Conservation (phyloP, 2,113 vertebrate species). For the Nycticorax nycticorax region DNA sequence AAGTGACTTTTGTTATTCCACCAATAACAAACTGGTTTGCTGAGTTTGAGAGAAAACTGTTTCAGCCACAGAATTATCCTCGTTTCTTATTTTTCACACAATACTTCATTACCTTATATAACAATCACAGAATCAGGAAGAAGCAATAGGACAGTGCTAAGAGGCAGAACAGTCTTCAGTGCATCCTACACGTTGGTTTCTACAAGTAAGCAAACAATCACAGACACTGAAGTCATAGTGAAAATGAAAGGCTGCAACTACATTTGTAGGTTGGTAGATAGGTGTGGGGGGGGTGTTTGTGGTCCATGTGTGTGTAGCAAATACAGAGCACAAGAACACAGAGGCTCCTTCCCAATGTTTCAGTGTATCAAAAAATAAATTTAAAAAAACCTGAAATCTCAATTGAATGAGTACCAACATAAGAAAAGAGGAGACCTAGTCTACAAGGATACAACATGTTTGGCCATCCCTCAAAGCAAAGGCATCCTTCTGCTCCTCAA, state of each 20-base stretch:
- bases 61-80: not conserved
- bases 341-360: not conserved
- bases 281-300: not conserved
- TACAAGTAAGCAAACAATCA: not conserved
- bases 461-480: not conserved
- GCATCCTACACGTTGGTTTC: not conserved
- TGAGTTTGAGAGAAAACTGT: not conserved
- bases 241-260: not conserved
- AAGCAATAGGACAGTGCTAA: not conserved
- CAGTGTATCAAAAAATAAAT: not conserved
- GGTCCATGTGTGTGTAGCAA: accelerated
- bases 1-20: not conserved
- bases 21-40: not conserved
- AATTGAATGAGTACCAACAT: not conserved
- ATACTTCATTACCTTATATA: not conserved
- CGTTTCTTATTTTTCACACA: not conserved
- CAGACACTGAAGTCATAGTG: not conserved
- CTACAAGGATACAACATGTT: not conserved
- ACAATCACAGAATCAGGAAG: not conserved
- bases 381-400: too few relatives aligned
- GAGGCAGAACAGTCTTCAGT: not conserved
- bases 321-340: not conserved
- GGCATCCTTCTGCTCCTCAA: not conserved
- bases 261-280: not conserved
- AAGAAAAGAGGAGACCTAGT: not conserved